Base-by-base conservation (phyloP, 92 coral and sea anemone genomes). In the Montipora capitata region DNA sequence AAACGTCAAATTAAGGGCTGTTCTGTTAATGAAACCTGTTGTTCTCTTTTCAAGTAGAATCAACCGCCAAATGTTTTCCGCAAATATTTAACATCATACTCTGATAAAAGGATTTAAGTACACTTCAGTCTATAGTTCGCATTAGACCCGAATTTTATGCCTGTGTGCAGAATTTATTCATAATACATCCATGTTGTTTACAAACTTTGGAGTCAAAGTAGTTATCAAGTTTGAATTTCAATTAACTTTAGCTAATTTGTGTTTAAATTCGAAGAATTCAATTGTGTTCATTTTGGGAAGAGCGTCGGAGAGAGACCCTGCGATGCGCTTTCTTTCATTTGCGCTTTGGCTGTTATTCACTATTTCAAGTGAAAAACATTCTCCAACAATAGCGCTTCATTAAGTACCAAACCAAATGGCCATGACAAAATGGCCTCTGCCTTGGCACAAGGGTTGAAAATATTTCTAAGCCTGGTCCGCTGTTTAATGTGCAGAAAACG, bases 11-110 rank as follows among this genome's bases (percentile, higher is more conserved):
- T 44, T 72, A 20, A 44, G 72, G 2, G 70, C n/a, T 70, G 61
- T 73, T 83, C 42, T 16, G 79, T 72, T 72, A 72, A 83, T 70
- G 70, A 81, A 18, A 48, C 68, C 40, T 65, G 87, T 83, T 59
- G 40, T 73, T 59, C 48, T 68, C 49, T 68, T 68, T 7, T 2
- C 74, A 51, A 16, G 51, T 66, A 49, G 15, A 64, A 80, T 67
- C 64, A 48, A 49, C 52, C 70, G 17, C 70, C 49, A 7, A 11
- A 56, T 57, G 35, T 39, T n/a, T n/a, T n/a, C 63, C 6, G 49
- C 3, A 44, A 44, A 44, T 44, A 44, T 6, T 54, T 54, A 3
- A 54, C 12, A 11, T 54, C 3, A 54, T 54, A 8, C 12, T 3
- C 61, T 8, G 12, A 12, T 54, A 8, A 54, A 8, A 6, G 12